Percentiles rank a stretch among this genome's conserved stretches.
phyloP scores from a whole-genome alignment of 23 tunicate genomes.

The Trididemnum miniatum region DNA sequence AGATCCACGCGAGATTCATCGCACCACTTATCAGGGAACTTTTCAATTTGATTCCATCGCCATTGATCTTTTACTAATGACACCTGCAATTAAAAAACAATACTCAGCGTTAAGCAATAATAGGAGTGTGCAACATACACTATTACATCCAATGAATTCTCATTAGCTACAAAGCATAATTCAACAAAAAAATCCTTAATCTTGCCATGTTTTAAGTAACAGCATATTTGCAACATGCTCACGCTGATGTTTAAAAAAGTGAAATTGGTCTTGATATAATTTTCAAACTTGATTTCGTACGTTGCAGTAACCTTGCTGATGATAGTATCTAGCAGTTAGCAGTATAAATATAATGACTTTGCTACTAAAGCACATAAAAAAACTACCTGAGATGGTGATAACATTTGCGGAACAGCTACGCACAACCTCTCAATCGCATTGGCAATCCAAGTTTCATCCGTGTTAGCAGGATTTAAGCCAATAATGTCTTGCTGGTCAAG shows the following conservation, averaged over 20 bases:
- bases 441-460: constrained; percentile 7
- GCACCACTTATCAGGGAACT: neutral
- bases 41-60: neutral
- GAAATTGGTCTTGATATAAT: too few species aligned
- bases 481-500: neutral
- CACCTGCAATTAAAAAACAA: constrained; percentile 17
- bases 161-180: too few species aligned
- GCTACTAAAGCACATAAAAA: neutral
- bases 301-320: too few species aligned
- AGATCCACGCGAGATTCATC: constrained; percentile 3
- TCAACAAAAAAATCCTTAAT: too few species aligned
- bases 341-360: neutral
- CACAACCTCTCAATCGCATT: constrained; percentile 19
- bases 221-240: too few species aligned
- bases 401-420: constrained; percentile 11
- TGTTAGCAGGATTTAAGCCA: constrained; percentile 5
- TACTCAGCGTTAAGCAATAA: too few species aligned
- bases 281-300: too few species aligned
- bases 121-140: too few species aligned
- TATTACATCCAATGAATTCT: too few species aligned
- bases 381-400: constrained; percentile 10
- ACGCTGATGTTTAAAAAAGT: too few species aligned
- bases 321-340: too few species aligned
- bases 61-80: constrained; percentile 17
- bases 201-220: too few species aligned